Evolutionary conservation across 2,797 vertebrate species (phyloP).

Genomic region (Coendou prehensilis): DNA sequence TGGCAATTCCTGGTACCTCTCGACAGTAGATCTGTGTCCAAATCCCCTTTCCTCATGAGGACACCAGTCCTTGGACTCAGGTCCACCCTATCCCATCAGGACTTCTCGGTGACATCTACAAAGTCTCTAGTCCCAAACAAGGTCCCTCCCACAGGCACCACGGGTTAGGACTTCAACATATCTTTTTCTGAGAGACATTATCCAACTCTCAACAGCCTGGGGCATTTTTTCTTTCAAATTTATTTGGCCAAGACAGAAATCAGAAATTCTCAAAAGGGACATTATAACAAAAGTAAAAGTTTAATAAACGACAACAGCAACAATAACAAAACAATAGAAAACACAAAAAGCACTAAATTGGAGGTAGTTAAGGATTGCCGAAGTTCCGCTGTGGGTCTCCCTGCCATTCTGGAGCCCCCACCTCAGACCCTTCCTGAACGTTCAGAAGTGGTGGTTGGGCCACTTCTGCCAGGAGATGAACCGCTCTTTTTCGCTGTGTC

Average conservation of each 20-base stretch:
- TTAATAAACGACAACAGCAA: not conserved
- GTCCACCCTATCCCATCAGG: not conserved
- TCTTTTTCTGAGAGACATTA: not conserved
- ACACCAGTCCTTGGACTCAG: not conserved
- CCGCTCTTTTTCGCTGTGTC: too few relatives aligned
- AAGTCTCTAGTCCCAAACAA: not conserved
- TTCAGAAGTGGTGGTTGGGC: too few relatives aligned
- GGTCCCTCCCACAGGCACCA: not conserved
- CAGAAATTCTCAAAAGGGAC: constrained; percentile 33
- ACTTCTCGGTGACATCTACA: not conserved
- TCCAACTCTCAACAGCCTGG: not conserved
- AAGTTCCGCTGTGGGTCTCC: not conserved
- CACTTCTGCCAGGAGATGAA: not conserved
- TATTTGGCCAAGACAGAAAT: not conserved
- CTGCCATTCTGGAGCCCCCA: not conserved
- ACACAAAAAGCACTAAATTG: not conserved
- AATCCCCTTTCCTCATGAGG: not conserved
- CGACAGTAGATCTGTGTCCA: not conserved
- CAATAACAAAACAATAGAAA: not conserved
- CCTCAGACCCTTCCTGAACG: not conserved
- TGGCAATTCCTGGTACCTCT: not conserved
- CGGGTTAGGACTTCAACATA: not conserved
- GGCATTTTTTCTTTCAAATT: not conserved
- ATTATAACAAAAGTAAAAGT: not conserved
- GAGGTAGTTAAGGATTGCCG: not conserved